Base-by-base conservation (phyloP, 2,113 vertebrate genomes). In the Diadophis punctatus region DNA sequence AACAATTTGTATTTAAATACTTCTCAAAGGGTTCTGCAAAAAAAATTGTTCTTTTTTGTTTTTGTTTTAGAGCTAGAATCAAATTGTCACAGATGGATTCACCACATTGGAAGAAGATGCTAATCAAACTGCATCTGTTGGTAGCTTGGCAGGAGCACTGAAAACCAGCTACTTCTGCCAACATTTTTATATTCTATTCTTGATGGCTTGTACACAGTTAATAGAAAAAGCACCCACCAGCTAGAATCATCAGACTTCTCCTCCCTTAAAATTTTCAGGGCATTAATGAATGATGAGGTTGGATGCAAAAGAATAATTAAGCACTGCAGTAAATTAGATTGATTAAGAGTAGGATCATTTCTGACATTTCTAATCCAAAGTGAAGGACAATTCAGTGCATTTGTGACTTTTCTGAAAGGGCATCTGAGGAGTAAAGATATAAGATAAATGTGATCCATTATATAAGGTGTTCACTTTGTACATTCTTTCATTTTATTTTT, bases 301-400 rank as follows among this genome's bases (percentile, higher is more conserved):
- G 93, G 95, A 90, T 93, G 92, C 48, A 16, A 89, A 96, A 93
- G 74, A 95, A 96, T 93, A 97, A 96, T 95, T 95, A 95, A 93
- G 91, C 23, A 0, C 53, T 93, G 18, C 23, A 84, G 91, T 91
- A 95, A 53, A 95, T 96, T 96, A 97, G 84, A 94, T 95, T 96
- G 95, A 95, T 96, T 97, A 96, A 95, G 91, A 91, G 63, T 34
- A 0, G 74, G n/a, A 96, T 96, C 91, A 91, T 93, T 87, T 94
- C 60, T 97, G 95, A 95, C 95, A 96, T 96, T 95, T 95, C 90
- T 93, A 96, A 94, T 94, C 89, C 25, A 88, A 95, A 94, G 88
- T 96, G 93, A 96, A 96, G 92, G 90, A 96, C 92, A 95, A 91
- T 46, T 8, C 86, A 92, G 93, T 68, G 86, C 53, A 7, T 87